These are phyloP conservation scores for Parotia lawesii DNA, from an alignment of 2,113 vertebrate genomes.

Conservation along the genomic window DNA sequence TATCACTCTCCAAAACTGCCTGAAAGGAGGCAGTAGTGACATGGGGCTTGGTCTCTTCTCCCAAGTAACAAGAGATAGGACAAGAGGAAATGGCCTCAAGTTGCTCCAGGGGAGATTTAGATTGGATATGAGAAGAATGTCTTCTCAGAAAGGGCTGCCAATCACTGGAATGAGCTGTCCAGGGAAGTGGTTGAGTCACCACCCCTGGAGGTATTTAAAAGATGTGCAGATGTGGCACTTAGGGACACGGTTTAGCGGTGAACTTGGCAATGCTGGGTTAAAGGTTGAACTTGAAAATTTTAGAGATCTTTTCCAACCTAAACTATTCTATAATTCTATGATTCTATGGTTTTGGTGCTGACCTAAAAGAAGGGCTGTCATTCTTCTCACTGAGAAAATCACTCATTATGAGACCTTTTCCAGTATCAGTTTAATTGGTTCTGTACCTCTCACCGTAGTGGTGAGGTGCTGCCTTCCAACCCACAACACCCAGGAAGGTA, in stretches of 20 bases:
- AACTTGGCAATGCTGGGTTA: not conserved
- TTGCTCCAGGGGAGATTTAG: not conserved
- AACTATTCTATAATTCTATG: not conserved
- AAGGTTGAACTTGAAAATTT: not conserved
- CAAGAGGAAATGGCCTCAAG: not conserved
- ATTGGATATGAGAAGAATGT: not conserved
- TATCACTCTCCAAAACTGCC: not conserved
- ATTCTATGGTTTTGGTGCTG: not conserved
- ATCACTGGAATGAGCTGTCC: not conserved
- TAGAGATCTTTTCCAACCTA: not conserved
- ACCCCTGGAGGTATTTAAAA: not conserved
- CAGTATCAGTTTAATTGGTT: slow-evolving; percentile 10
- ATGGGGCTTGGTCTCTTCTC: not conserved
- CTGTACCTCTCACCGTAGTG: not conserved
- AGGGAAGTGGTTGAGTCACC: not conserved
- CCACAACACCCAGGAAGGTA: not conserved
- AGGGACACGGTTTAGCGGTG: not conserved
- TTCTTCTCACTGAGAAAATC: slow-evolving; percentile 11
- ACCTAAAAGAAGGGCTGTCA: not conserved
- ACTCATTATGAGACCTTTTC: not conserved
- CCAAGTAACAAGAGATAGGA: not conserved
- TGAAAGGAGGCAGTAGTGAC: not conserved
- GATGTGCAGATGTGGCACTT: not conserved
- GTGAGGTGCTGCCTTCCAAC: not conserved
- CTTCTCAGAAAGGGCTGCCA: not conserved